Conservation (phyloP, 2,888 invertebrate species). For the Lordiphosa andalusiaca region DNA sequence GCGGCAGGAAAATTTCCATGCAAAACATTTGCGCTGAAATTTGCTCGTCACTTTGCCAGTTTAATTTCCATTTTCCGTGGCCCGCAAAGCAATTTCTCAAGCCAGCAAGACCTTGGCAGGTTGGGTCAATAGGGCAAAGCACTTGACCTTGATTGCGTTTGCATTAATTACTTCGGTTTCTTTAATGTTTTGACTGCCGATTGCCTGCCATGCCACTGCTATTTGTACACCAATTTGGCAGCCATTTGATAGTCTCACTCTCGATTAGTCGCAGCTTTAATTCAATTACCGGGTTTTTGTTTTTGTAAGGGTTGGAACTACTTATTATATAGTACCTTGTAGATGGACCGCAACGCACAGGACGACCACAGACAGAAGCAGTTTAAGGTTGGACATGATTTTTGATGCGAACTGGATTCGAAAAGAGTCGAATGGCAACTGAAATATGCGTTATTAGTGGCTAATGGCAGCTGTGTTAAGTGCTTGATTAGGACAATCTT, state of each 20-base stretch:
- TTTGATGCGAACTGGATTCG: constrained; percentile 21
- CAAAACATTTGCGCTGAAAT: constrained; percentile 40
- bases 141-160: constrained; percentile 73
- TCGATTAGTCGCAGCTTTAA: constrained; percentile 40
- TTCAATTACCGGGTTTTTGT: constrained; percentile 58
- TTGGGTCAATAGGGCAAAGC: constrained; percentile 64
- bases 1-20: constrained; percentile 38
- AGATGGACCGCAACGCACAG: constrained; percentile 41
- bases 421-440: constrained; percentile 40
- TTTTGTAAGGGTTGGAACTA: background rate
- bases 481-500: constrained; percentile 56
- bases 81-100: constrained; percentile 53
- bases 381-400: constrained; percentile 39
- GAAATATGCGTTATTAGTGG: constrained; percentile 7
- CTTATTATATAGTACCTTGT: constrained; percentile 44
- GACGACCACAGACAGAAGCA: constrained; percentile 31
- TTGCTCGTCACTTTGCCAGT: constrained; percentile 58
- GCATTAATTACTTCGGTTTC: constrained; percentile 63
- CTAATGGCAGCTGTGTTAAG: constrained; percentile 23
- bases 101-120: constrained; percentile 28
- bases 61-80: constrained; percentile 70
- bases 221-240: constrained; percentile 49
- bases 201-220: constrained; percentile 25
- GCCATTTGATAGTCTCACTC: constrained; percentile 33
- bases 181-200: constrained; percentile 65